Evolutionary conservation across 2,113 vertebrate genomes (phyloP), one percentile per base, ranked within the genome.

Genomic region (Phodopus roborovskii): DNA sequence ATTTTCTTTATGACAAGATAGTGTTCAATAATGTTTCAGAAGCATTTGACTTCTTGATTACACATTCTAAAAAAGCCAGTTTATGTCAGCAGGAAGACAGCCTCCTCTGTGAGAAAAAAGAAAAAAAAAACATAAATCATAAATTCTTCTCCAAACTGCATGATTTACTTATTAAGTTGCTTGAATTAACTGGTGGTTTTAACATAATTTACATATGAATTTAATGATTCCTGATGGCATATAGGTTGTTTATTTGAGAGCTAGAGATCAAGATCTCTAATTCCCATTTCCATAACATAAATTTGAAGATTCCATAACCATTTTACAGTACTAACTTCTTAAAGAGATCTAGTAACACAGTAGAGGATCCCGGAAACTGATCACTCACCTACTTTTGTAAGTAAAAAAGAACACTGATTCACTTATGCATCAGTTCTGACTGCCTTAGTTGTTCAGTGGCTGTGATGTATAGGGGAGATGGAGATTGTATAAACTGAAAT

Each of bases 1-100:
- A 73, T 85, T 96, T 94, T 94, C 94, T 93, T 96, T 96, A 92
- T 96, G 64, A 95, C 4, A 95, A 96, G 28, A 84, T 62, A 81
- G 48, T 70, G 10, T 87, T 95, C 92, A 90, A 71, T 93, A 95
- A 75, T 74, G 58, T 58, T 81, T 83, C 28, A 28, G 45, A 62
- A 86, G 13, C 17, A 58, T 97, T 96, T 95, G 74, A 77, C 28
- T 84, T 88, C 86, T 95, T 81, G 75, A 95, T 96, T 96, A 91
- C 70, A 88, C 22, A 88, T 94, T 90, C 93, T 94, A 84, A 96
- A 96, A 24, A 62, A 93, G 39, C 22, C 60, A 82, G 36, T 84
- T 94, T 90, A 68, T 91, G 36, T 74, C 60, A 94, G 77, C 89
- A 92, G 28, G 58, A 92, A 79, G 24, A 95, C 97, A 84, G 19